These are phyloP conservation scores for Sebastolobus altivelis DNA, from an alignment of 2,797 vertebrate species.

Conservation along the genomic window DNA sequence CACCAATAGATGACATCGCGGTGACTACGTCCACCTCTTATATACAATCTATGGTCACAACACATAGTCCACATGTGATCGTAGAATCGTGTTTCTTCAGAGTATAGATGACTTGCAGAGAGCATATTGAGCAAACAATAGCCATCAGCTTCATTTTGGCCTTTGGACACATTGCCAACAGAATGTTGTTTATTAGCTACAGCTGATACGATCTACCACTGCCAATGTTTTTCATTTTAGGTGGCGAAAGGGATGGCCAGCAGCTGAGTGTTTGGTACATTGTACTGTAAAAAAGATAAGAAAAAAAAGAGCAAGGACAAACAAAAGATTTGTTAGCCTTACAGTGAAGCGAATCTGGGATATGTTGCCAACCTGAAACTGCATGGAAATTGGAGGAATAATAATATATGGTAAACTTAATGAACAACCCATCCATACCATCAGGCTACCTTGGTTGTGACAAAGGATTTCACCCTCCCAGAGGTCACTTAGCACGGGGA, in stretches of 20 bases:
- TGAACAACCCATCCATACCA: neutral
- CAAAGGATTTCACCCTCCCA: conserved; percentile 38
- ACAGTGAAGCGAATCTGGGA: neutral
- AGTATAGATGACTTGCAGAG: neutral
- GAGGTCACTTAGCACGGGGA: conserved; percentile 26
- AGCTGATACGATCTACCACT: conserved; percentile 6
- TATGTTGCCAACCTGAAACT: neutral
- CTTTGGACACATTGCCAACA: neutral
- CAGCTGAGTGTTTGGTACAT: neutral
- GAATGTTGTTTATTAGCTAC: neutral
- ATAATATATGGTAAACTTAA: conserved; percentile 6
- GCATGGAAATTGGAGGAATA: neutral
- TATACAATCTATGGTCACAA: too few species aligned
- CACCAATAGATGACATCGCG: neutral
- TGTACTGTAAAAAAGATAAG: neutral
- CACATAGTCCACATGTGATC: neutral
- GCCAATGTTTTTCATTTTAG: neutral
- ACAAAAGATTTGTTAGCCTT: neutral
- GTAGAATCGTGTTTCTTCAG: neutral
- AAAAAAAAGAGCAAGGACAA: too few species aligned
- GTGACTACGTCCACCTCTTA: neutral
- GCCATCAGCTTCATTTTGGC: neutral
- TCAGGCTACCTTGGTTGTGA: conserved; percentile 22
- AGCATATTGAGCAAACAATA: neutral
- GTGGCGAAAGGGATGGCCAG: neutral